Evolutionary conservation across 2,113 vertebrate species (phyloP).

Genomic region (Melanostigma gelatinosum): DNA sequence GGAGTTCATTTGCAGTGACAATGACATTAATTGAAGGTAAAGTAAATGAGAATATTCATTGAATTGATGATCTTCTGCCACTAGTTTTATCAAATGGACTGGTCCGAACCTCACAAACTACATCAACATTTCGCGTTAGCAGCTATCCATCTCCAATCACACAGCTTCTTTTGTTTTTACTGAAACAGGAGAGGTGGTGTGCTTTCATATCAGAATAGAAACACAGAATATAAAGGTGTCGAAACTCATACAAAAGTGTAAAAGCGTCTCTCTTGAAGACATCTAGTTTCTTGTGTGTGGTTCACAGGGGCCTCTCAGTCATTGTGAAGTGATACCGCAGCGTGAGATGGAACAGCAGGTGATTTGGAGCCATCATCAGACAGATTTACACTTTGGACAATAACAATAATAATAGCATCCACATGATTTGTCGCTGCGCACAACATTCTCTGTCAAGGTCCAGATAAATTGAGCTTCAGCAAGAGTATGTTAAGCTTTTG

Average conservation of each 20-base stretch:
- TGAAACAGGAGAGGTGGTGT: neutral
- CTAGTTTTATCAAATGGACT: neutral
- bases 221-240: neutral
- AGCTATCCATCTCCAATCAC: neutral
- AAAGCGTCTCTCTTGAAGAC: conserved; percentile 4
- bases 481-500: neutral
- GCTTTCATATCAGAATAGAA: no score
- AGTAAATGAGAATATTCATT: neutral
- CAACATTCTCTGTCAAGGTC: neutral
- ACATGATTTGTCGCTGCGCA: neutral
- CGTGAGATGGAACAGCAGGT: conserved; percentile 31
- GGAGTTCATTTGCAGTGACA: neutral
- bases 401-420: conserved; percentile 18
- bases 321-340: conserved; percentile 8
- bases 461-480: conserved; percentile 3
- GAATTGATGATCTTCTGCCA: neutral
- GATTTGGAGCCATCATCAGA: conserved; percentile 39
- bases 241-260: neutral
- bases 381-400: conserved; percentile 39
- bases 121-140: neutral
- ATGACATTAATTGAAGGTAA: neutral
- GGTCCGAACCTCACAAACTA: neutral
- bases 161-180: neutral
- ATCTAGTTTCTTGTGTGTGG: conserved; percentile 1
- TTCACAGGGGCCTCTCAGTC: conserved; percentile 36